Evolutionary conservation across 2,797 vertebrate genomes (phyloP).

Genomic region (Girardinus metallicus): DNA sequence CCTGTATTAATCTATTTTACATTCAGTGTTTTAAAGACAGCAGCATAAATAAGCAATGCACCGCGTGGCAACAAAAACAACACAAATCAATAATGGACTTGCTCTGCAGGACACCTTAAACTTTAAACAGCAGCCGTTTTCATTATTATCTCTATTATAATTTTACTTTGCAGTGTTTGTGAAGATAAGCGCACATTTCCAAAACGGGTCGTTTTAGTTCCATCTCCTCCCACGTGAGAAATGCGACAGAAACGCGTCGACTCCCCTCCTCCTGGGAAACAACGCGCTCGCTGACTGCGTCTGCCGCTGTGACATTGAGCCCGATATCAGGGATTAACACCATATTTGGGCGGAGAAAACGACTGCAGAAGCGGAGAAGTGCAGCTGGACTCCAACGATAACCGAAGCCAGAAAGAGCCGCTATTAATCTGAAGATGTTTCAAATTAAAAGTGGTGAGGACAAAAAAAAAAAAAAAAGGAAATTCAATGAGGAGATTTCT

Average conservation of each 20-base stretch:
- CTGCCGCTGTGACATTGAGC: conserved; percentile 19
- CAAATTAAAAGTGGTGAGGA: neutral
- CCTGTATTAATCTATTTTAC: neutral
- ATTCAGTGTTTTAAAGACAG: neutral
- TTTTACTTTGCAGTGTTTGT: neutral
- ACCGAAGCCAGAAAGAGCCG: conserved; percentile 11
- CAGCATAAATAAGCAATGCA: neutral
- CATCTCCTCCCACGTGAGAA: conserved; percentile 7
- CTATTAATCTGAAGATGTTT: conserved; percentile 21
- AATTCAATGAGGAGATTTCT: neutral
- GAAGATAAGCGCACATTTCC: neutral
- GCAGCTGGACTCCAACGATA: conserved; percentile 39
- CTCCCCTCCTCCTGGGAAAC: conserved; percentile 29
- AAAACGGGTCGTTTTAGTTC: conserved; percentile 1
- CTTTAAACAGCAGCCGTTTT: neutral
- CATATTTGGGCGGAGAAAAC: conserved; percentile 15
- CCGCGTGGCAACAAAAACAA: neutral
- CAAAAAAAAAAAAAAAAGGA: neutral
- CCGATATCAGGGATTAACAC: conserved; percentile 52
- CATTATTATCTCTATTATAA: neutral
- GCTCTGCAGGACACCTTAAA: neutral
- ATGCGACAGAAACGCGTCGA: conserved; percentile 1
- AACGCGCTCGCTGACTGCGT: conserved; percentile 27
- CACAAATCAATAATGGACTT: neutral
- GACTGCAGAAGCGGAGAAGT: conserved; percentile 26